Conservation (phyloP, 2,113 vertebrate genomes). For the Galbula dea region DNA sequence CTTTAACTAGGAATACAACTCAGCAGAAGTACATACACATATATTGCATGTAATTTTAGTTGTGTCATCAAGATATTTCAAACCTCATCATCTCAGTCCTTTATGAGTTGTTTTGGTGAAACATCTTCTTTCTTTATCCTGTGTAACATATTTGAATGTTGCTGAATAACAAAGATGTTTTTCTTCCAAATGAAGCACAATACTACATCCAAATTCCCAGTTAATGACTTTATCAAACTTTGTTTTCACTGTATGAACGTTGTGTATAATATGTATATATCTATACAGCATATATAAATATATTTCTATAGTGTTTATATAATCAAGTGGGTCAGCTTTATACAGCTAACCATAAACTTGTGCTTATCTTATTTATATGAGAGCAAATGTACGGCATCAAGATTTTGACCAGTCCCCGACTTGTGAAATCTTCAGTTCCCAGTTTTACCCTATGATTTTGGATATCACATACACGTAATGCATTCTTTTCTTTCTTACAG, state of each 20-base stretch:
- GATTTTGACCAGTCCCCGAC: neutral
- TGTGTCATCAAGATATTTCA: slow-evolving; percentile 30
- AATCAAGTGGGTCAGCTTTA: slow-evolving; percentile 56
- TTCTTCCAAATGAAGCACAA: slow-evolving; percentile 3
- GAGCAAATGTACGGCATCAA: slow-evolving; percentile 47
- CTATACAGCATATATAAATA: slow-evolving; percentile 67
- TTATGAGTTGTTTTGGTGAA: neutral
- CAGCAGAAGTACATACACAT: slow-evolving; percentile 45
- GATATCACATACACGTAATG: neutral
- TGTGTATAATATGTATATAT: slow-evolving; percentile 7
- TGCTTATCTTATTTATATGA: slow-evolving; percentile 51
- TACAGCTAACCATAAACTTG: slow-evolving; percentile 57
- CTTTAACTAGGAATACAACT: slow-evolving; percentile 55
- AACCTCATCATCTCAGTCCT: neutral
- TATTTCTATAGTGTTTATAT: slow-evolving; percentile 53
- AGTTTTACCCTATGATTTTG: neutral
- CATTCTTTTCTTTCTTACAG: neutral
- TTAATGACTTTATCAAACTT: slow-evolving; percentile 14
- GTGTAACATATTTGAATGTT: neutral
- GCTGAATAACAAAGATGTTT: neutral
- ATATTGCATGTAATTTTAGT: slow-evolving; percentile 37
- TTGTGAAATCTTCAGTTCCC: neutral
- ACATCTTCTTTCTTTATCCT: neutral
- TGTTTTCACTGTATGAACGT: slow-evolving; percentile 29
- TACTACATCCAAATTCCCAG: slow-evolving; percentile 24